Evolutionary conservation across 2,797 vertebrate genomes (phyloP).

Genomic region (Bovichtus diacanthus): DNA sequence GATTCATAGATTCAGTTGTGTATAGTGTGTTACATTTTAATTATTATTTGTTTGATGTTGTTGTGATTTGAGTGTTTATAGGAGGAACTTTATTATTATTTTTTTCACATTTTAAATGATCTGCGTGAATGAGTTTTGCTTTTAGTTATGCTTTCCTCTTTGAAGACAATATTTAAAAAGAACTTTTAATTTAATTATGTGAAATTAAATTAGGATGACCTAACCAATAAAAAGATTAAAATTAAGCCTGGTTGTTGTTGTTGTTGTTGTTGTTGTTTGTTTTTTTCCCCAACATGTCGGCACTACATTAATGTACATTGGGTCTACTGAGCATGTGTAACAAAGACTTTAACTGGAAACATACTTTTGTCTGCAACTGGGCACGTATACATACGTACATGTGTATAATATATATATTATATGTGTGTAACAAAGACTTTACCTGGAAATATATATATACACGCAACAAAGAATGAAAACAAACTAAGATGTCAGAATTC

Average conservation of each 20-base stretch:
- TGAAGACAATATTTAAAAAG: constrained; percentile 75
- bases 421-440: too few species aligned
- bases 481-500: too few species aligned
- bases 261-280: too few species aligned
- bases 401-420: too few species aligned
- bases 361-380: too few species aligned
- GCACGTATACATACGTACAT: too few species aligned
- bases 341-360: too few species aligned
- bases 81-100: constrained; percentile 28
- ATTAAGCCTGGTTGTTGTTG: not conserved
- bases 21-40: constrained; percentile 50
- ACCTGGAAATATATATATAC: too few species aligned
- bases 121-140: constrained; percentile 59
- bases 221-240: constrained; percentile 77
- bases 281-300: too few species aligned
- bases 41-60: constrained; percentile 65
- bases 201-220: constrained; percentile 87
- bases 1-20: constrained; percentile 53
- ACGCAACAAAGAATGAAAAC: too few species aligned
- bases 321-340: too few species aligned
- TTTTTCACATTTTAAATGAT: constrained; percentile 45
- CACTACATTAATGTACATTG: too few species aligned
- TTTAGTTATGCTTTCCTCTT: constrained; percentile 69
- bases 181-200: constrained; percentile 77
- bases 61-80: constrained; percentile 67